phyloP scores from a whole-genome alignment of 2,113 vertebrate species.

The Illadopsis cleaveri region DNA sequence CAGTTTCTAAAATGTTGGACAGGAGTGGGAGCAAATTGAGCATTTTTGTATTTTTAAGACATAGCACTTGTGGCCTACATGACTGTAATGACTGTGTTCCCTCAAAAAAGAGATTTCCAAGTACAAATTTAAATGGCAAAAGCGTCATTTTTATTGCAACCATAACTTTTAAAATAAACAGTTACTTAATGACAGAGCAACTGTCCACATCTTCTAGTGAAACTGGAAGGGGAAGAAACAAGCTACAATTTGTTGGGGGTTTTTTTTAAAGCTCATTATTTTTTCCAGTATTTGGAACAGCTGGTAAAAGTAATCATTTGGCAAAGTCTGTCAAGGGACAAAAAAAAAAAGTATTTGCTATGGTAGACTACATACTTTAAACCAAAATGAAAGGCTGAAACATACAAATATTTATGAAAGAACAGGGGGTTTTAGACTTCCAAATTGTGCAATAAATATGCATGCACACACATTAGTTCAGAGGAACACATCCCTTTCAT shows the following conservation, averaged over 20 bases:
- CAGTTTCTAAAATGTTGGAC: not conserved
- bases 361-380: conserved; percentile 1
- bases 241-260: not conserved
- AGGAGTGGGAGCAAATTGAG: not conserved
- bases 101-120: not conserved
- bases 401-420: not conserved
- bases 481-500: not conserved
- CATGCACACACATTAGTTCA: not conserved
- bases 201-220: not conserved
- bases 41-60: not conserved
- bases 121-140: not conserved
- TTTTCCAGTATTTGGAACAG: conserved; percentile 13
- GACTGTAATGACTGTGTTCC: not conserved
- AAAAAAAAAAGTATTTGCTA: not conserved
- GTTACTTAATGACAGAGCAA: not conserved
- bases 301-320: conserved; percentile 22
- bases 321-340: conserved; percentile 15
- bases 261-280: not conserved
- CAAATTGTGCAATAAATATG: not conserved
- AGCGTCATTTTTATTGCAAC: conserved; percentile 14
- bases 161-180: conserved; percentile 2
- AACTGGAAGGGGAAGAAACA: not conserved
- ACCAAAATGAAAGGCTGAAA: conserved; percentile 17
- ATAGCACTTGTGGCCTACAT: not conserved
- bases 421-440: not conserved